phyloP scores from a whole-genome alignment of 2,888 invertebrate genomes.

The Tridacna gigas region DNA sequence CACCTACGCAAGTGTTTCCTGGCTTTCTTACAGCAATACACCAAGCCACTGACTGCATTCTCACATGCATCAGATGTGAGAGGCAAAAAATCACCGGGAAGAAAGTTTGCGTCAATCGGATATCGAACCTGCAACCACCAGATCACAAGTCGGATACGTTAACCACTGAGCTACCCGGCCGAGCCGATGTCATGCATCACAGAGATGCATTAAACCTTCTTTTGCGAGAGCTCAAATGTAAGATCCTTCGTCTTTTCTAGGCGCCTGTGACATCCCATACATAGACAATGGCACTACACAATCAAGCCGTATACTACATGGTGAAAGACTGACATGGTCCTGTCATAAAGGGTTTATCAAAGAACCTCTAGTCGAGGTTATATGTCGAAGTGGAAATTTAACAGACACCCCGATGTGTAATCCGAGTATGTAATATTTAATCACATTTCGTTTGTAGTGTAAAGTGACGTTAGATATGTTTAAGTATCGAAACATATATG shows the following conservation, averaged over 20 bases:
- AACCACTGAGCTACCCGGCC: too few relatives aligned
- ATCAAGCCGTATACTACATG: not conserved
- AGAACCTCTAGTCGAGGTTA: not conserved
- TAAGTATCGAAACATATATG: too few relatives aligned
- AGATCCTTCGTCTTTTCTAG: not conserved
- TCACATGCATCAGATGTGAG: too few relatives aligned
- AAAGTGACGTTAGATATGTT: too few relatives aligned
- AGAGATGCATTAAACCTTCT: too few relatives aligned
- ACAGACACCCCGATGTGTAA: not conserved
- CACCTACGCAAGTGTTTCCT: not conserved
- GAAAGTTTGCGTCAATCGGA: too few relatives aligned
- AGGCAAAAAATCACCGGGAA: too few relatives aligned
- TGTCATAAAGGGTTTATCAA: not conserved
- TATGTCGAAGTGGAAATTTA: not conserved
- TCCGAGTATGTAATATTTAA: not conserved
- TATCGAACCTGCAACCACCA: too few relatives aligned
- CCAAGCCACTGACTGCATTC: not conserved
- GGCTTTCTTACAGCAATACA: not conserved
- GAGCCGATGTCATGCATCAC: too few relatives aligned
- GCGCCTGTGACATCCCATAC: not conserved
- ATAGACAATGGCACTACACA: not conserved
- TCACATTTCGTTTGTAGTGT: too few relatives aligned
- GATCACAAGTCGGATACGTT: too few relatives aligned
- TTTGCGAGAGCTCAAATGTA: too few relatives aligned
- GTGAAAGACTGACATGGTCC: not conserved